phyloP scores from a whole-genome alignment of 2,888 invertebrate genomes.

The Chaetogeoica ovagalla region DNA sequence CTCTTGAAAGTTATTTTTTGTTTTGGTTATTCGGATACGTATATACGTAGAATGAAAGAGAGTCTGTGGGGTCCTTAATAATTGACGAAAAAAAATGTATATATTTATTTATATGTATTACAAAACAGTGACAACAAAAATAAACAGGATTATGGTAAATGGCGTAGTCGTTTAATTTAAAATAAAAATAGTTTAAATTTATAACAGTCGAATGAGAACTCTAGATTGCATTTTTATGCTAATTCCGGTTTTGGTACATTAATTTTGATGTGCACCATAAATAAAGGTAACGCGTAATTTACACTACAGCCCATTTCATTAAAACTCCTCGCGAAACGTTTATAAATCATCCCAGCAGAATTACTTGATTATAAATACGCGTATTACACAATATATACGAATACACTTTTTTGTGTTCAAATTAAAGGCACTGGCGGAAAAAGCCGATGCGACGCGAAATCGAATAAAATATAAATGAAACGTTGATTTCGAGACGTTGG shows the following conservation, averaged over 20 bases:
- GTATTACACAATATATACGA: background rate
- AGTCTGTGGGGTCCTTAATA: background rate
- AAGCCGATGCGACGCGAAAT: no score
- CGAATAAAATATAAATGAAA: background rate
- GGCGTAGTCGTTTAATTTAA: conserved; percentile 23
- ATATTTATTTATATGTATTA: background rate
- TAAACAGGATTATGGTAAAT: conserved; percentile 5
- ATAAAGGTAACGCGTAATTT: conserved; percentile 31
- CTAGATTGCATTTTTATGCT: conserved; percentile 34
- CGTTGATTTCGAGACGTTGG: background rate
- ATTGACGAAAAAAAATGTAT: background rate
- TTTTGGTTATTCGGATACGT: background rate
- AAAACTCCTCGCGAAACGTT: conserved; percentile 10
- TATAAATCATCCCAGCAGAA: conserved; percentile 8
- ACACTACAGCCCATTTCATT: conserved; percentile 27
- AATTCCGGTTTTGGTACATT: conserved; percentile 36
- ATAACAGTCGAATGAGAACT: conserved; percentile 12
- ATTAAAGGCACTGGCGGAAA: background rate
- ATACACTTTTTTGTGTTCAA: background rate
- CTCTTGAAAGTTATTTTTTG: background rate
- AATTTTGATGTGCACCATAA: conserved; percentile 34
- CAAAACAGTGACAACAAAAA: background rate
- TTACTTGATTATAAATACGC: background rate
- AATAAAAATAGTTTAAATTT: conserved; percentile 30
- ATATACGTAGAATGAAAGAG: background rate